A percentile compares a stretch with the other conserved stretches of the same genome.
Evolutionary conservation across 1,140 invertebrate species (phyloP).

Genomic region (Galleria mellonella): DNA sequence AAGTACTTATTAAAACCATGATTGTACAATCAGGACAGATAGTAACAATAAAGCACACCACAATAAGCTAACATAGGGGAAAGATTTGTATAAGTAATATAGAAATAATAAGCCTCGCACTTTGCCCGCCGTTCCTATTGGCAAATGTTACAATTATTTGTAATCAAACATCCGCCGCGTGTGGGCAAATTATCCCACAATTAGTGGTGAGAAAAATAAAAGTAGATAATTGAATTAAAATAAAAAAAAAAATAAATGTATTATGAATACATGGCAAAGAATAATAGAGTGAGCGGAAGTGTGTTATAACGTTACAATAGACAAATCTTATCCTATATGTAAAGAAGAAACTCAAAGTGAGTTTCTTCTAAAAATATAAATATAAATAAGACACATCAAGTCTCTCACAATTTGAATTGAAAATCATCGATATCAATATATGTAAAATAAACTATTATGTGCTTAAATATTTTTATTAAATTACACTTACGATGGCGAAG

Average conservation of each 20-base stretch:
- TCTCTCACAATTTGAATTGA: too few species aligned
- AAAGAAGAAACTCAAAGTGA: too few species aligned
- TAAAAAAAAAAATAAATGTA: background rate
- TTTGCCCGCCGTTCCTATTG: constrained; percentile 33
- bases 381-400: too few species aligned
- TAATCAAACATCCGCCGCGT: constrained; percentile 10
- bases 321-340: too few species aligned
- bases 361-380: too few species aligned
- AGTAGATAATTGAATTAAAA: background rate
- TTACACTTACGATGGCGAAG: too few species aligned
- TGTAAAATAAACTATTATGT: too few species aligned
- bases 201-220: background rate
- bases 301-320: too few species aligned
- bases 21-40: background rate
- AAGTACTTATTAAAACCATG: too few species aligned
- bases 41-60: background rate
- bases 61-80: background rate
- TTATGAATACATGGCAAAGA: background rate
- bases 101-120: constrained; percentile 19
- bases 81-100: background rate
- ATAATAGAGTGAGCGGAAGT: too few species aligned
- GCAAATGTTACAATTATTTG: constrained; percentile 28
- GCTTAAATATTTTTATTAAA: too few species aligned
- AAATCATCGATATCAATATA: too few species aligned
- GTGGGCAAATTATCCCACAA: background rate